A percentile compares a stretch with the other conserved stretches of the same genome.
phyloP scores from a whole-genome alignment of 23 tunicate genomes.

The Ciona savignyi region DNA sequence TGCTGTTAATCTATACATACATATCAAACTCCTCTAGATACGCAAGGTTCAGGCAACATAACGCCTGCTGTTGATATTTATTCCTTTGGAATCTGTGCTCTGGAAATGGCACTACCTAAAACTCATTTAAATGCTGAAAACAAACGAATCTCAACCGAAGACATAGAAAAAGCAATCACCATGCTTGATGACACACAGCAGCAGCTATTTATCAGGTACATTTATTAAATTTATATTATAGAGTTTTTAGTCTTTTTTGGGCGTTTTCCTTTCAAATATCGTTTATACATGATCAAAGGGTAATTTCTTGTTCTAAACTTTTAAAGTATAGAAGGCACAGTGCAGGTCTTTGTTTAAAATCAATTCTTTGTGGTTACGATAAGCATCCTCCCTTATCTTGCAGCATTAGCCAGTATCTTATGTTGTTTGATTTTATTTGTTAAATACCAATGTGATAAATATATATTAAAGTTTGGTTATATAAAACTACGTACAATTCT shows the following conservation, averaged over 20 bases:
- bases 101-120: slow-evolving; percentile 95
- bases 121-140: slow-evolving; percentile 56
- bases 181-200: slow-evolving; percentile 76
- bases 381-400: too few species aligned
- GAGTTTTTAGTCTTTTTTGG: neutral
- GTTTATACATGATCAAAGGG: too few species aligned
- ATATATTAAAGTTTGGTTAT: too few species aligned
- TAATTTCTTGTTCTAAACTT: too few species aligned
- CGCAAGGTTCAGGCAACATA: slow-evolving; percentile 22
- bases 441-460: too few species aligned
- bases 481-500: too few species aligned
- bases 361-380: too few species aligned
- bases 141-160: slow-evolving; percentile 54
- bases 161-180: slow-evolving; percentile 59
- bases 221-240: neutral
- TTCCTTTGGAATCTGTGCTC: slow-evolving; percentile 93
- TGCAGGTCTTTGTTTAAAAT: too few species aligned
- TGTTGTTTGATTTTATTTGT: too few species aligned
- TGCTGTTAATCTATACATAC: too few species aligned
- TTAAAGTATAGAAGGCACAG: too few species aligned
- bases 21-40: neutral
- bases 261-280: neutral
- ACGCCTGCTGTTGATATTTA: slow-evolving; percentile 96
- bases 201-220: slow-evolving; percentile 52
- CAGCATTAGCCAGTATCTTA: too few species aligned